phyloP scores from a whole-genome alignment of 2,113 vertebrate genomes.

The Chascanopsetta lugubris region DNA sequence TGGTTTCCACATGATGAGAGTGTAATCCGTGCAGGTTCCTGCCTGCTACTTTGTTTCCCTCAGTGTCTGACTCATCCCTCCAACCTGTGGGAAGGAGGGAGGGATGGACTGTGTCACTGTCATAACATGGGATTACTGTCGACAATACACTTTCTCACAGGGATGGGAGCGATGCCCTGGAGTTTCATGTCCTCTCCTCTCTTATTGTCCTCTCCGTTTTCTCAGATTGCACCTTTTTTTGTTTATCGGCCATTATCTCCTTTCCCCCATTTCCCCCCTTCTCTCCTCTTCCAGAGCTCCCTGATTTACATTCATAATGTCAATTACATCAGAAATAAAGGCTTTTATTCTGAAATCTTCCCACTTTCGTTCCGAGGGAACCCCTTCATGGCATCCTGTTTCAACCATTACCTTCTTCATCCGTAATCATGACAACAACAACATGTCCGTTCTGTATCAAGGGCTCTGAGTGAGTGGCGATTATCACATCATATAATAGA shows the following conservation, averaged over 20 bases:
- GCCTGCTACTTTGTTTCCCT: constrained; percentile 70
- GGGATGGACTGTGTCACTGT: constrained; percentile 60
- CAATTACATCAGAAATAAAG: background rate
- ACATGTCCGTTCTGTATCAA: background rate
- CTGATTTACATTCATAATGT: constrained; percentile 7
- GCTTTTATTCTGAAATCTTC: background rate
- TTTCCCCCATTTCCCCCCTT: constrained; percentile 1
- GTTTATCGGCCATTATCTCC: constrained; percentile 17
- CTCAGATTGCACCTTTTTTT: constrained; percentile 52
- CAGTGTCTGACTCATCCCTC: constrained; percentile 67
- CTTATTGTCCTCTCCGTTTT: constrained; percentile 47
- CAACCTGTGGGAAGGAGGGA: constrained; percentile 74
- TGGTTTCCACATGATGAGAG: constrained; percentile 66
- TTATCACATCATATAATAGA: constrained; percentile 16
- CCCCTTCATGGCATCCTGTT: background rate
- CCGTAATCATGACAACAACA: background rate
- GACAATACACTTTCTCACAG: constrained; percentile 56
- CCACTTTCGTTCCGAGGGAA: background rate
- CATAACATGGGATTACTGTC: constrained; percentile 70
- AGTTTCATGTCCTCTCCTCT: constrained; percentile 36
- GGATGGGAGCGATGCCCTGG: constrained; percentile 45
- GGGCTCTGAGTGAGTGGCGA: constrained; percentile 6
- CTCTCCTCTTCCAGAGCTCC: background rate
- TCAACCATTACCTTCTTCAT: background rate
- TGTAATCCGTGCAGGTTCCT: constrained; percentile 70